Percentiles rank a stretch among this genome's conserved stretches.
Evolutionary conservation across 2,888 invertebrate genomes (phyloP).

Genomic region (Frankliniella intonsa): DNA sequence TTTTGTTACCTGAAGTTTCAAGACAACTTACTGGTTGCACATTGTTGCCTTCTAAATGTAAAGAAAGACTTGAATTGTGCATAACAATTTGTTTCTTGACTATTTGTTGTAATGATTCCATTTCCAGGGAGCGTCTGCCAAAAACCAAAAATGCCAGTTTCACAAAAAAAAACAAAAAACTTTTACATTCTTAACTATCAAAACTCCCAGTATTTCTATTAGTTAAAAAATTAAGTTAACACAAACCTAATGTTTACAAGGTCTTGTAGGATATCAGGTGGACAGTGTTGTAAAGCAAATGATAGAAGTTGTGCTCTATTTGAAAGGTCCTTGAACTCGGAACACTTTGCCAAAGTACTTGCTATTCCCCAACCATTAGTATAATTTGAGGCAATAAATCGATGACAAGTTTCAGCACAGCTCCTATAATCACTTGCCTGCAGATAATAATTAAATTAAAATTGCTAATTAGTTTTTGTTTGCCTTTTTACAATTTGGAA

Average conservation of each 20-base stretch:
- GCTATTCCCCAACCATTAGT: constrained; percentile 53
- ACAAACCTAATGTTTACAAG: constrained; percentile 40
- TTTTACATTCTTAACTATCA: no score
- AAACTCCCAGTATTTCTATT: neutral
- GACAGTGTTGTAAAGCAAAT: constrained; percentile 49
- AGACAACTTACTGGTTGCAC: neutral
- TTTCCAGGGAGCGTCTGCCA: constrained; percentile 39
- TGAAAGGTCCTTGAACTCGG: constrained; percentile 47
- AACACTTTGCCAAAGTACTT: constrained; percentile 50
- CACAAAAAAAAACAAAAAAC: neutral
- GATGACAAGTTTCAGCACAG: constrained; percentile 50
- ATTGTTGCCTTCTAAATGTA: neutral
- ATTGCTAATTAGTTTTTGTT: neutral
- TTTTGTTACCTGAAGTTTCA: neutral
- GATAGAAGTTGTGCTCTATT: constrained; percentile 45
- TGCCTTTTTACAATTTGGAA: neutral
- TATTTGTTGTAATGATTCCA: constrained; percentile 41
- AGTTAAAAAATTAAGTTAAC: constrained; percentile 24
- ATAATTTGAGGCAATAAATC: constrained; percentile 50
- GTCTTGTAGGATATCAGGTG: constrained; percentile 45
- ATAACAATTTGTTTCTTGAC: constrained; percentile 37
- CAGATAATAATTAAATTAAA: constrained; percentile 24
- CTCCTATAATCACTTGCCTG: constrained; percentile 48
- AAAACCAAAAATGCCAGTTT: neutral
- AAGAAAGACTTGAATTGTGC: constrained; percentile 13